Evolutionary conservation across 2,888 invertebrate species (phyloP), one percentile per base, ranked within the genome.

Genomic region (Branchellion lobata): DNA sequence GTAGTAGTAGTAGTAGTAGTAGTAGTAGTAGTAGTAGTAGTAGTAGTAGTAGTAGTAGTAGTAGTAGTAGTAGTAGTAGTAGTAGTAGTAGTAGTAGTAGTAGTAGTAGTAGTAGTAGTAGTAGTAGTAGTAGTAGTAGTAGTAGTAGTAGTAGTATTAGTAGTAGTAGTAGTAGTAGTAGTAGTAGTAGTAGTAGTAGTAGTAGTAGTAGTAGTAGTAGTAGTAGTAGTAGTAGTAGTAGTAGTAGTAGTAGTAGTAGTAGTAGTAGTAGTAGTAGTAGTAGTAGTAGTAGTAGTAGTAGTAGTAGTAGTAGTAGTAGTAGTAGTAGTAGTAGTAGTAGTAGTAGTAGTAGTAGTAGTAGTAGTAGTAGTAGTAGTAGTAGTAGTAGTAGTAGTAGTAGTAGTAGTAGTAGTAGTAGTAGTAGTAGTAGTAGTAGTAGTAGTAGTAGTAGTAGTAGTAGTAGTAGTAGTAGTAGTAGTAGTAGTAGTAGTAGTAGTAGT

Each of bases 381-480:
- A 57, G 61, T 57, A 57, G 61, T 57, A 57, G 61, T 57, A 57
- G 61, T 57, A 57, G 61, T 57, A 57, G 61, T 57, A 57, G 61
- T 57, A 57, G 61, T 57, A 57, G 61, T 57, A 57, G 61, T 57
- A 57, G 61, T 57, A 57, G 61, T 57, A 57, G 61, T 57, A 57
- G 61, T 57, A 57, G 61, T 57, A 57, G 61, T 57, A 57, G 61
- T 57, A 57, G 61, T 57, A 57, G 61, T 57, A 57, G 61, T 57
- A 57, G 61, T 57, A 57, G 74, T 74, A 74, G 74, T 74, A 40
- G 74, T 74, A 74, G 74, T 74, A 74, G 74, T 74, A 31, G 74
- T 74, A 31, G 74, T 74, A 31, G 74, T 74, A 31, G 74, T 74
- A 34, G 33, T 69, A 34, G 31, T 69, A 34, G 31, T 69, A 34